phyloP scores from a whole-genome alignment of 2,888 invertebrate species.

The Ichneumoninae sp. region DNA sequence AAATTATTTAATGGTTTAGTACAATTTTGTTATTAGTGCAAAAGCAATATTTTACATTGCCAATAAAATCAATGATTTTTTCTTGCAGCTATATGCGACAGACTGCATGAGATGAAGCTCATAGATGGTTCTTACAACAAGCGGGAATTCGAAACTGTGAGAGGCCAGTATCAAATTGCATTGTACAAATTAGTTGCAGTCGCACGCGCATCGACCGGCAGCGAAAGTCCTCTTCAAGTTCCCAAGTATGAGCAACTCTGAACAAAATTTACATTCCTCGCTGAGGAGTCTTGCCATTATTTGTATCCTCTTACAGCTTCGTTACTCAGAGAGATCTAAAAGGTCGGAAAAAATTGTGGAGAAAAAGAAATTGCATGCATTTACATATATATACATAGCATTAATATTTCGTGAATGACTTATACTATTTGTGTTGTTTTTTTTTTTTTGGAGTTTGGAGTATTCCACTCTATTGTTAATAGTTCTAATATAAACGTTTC shows the following conservation, averaged over 20 bases:
- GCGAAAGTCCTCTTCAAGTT: conserved; percentile 71
- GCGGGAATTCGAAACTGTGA: conserved; percentile 89
- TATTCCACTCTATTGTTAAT: conserved; percentile 4
- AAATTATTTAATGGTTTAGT: neutral
- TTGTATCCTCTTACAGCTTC: neutral
- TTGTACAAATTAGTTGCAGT: conserved; percentile 88
- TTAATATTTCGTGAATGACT: neutral
- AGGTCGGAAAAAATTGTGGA: conserved; percentile 7
- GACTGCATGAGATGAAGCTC: conserved; percentile 88
- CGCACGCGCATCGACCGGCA: conserved; percentile 84
- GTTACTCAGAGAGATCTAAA: neutral
- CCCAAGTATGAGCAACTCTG: conserved; percentile 72
- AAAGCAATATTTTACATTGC: neutral
- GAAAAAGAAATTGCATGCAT: neutral
- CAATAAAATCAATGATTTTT: neutral
- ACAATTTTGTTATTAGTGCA: neutral
- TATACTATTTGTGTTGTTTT: neutral
- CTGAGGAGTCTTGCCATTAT: neutral
- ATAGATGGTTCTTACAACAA: conserved; percentile 90
- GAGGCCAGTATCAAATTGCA: conserved; percentile 89
- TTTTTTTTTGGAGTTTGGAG: neutral
- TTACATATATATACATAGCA: neutral
- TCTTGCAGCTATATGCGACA: conserved; percentile 87
- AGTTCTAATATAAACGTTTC: conserved; percentile 35
- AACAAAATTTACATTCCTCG: neutral